Percentiles rank a stretch among this genome's conserved stretches.
Conservation (phyloP, 2,113 vertebrate species). For the Jaculus jaculus region DNA sequence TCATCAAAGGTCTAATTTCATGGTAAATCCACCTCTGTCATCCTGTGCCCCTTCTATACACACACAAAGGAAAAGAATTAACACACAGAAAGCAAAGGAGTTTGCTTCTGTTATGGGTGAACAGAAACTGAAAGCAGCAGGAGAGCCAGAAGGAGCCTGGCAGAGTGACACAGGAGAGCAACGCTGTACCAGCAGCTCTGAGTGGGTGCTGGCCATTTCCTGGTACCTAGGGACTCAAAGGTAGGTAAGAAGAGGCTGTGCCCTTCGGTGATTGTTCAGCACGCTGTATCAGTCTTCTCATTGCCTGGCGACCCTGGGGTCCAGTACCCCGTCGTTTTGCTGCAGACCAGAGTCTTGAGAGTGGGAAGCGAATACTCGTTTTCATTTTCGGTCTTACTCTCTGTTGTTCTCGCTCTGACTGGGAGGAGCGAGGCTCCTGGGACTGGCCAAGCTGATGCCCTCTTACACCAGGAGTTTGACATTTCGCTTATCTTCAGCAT, state of each 20-base stretch:
- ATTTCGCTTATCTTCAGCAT: constrained; percentile 62
- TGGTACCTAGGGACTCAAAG: constrained; percentile 51
- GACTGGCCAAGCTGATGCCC: constrained; percentile 48
- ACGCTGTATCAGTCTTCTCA: not conserved
- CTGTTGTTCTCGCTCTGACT: not conserved
- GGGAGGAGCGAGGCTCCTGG: constrained; percentile 6
- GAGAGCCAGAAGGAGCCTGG: constrained; percentile 20
- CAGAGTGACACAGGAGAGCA: not conserved
- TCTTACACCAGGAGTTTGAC: constrained; percentile 29
- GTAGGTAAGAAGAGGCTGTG: not conserved
- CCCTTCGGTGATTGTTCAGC: not conserved
- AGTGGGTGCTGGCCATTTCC: not conserved
- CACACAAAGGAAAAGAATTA: not conserved
- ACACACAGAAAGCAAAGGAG: not conserved
- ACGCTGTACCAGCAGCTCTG: constrained; percentile 60
- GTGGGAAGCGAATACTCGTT: not conserved
- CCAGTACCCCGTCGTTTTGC: not conserved
- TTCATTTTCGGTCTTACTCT: not conserved
- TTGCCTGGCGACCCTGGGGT: not conserved
- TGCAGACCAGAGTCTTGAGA: not conserved
- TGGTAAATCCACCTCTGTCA: not conserved
- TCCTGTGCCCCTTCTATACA: not conserved
- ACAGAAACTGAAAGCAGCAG: constrained; percentile 57
- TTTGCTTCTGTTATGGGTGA: constrained; percentile 11
- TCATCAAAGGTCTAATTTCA: not conserved